Percentiles rank a stretch among this genome's conserved stretches.
These are phyloP conservation scores for Mormyrops boulengeri DNA, from an alignment of 2,797 vertebrate species.

Conservation along the genomic window DNA sequence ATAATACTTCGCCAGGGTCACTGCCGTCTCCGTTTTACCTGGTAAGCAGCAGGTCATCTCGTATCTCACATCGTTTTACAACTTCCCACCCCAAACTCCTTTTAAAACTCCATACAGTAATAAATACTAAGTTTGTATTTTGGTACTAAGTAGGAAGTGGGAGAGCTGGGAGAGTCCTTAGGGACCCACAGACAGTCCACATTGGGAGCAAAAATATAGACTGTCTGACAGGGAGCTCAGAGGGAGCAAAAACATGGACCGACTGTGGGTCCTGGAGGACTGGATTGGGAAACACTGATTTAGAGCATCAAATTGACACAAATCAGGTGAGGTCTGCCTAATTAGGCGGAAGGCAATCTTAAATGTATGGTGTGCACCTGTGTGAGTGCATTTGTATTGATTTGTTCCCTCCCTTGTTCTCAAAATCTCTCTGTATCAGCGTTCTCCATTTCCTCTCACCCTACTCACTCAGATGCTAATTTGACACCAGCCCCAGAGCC, in stretches of 20 bases:
- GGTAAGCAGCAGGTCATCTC: constrained; percentile 9
- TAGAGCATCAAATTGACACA: neutral
- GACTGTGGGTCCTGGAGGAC: neutral
- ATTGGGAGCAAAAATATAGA: neutral
- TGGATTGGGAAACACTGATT: neutral
- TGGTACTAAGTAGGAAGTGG: neutral
- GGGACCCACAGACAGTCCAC: neutral
- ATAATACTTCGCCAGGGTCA: constrained; percentile 65
- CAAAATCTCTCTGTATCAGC: neutral
- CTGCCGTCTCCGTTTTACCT: constrained; percentile 65
- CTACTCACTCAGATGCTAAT: neutral
- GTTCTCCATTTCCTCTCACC: neutral
- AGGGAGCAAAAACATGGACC: neutral
- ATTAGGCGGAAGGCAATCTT: neutral
- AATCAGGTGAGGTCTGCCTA: neutral
- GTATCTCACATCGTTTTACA: neutral
- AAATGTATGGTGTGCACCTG: neutral
- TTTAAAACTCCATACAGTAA: neutral
- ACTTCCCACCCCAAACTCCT: neutral
- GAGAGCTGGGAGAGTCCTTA: neutral
- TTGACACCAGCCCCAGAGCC: neutral
- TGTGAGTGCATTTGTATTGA: neutral
- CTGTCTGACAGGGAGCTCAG: neutral
- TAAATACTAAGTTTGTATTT: neutral
- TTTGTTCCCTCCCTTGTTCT: neutral